Evolutionary conservation across 2,888 invertebrate species (phyloP), one percentile per base, ranked within the genome.

Genomic region (Lepidocyrtoides sp.): DNA sequence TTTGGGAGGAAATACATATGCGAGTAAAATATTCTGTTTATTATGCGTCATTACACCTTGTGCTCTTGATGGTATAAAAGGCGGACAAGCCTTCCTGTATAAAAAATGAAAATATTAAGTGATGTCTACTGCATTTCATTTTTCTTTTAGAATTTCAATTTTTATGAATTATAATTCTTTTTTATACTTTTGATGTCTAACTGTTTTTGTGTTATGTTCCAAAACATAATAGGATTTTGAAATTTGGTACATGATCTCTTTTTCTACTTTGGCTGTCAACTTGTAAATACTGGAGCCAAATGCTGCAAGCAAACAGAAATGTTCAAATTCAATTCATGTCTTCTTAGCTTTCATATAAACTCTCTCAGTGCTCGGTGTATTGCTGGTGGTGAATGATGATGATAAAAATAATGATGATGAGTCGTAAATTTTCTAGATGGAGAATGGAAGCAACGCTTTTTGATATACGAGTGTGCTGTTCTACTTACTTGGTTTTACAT

Each of bases 341-440:
- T 2, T 36, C 36, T 36, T 36, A 54, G 54, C 54, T 7, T 54
- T 54, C 7, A 36, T 36, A 7, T 36, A 36, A 36, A 36, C 36
- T 36, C 3, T 36, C 17, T 54, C 17, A 17, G 54, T 54, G n/a
- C 17, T 54, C 17, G 54, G n/a, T 54, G n/a, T 32, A 17, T 14
- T 10, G 20, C 36, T 36, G 36, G 29, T 54, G 54, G 23, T 72
- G 72, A 23, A 51, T 10, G 54, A 29, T 20, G 69, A 51, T 32
- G 0, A 14, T 54, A n/a, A n/a, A n/a, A 32, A 32, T 54, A 54
- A 54, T 17, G 17, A 66, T 83, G 83, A 85, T 85, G 85, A 85
- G 85, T 72, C 85, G 75, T 85, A 85, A 85, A 85, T 54, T 63
- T 44, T 84, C 81, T 69, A 72, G 85, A 85, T 69, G 69, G 69